Evolutionary conservation across 2,797 vertebrate species (phyloP).

Genomic region (Fundulus diaphanus): DNA sequence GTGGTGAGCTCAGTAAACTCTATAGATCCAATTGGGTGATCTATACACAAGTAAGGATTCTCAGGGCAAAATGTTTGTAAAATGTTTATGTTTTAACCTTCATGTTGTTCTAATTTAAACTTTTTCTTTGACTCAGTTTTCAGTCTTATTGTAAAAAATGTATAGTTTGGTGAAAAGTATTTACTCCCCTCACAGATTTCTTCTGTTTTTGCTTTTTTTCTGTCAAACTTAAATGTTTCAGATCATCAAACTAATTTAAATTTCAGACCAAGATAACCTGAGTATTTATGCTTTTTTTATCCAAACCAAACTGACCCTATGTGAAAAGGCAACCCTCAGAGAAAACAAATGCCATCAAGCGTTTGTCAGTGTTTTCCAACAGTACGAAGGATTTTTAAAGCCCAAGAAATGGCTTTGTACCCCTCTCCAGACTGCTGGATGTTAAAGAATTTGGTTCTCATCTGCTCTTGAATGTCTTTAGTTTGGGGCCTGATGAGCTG

Average conservation of each 20-base stretch:
- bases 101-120: background rate
- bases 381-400: background rate
- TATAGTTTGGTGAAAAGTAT: background rate
- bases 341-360: background rate
- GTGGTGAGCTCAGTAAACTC: slow-evolving; percentile 4
- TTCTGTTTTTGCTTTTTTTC: background rate
- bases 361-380: background rate
- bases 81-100: background rate
- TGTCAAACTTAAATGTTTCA: background rate
- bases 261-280: background rate
- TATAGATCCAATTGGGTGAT: slow-evolving; percentile 50
- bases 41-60: slow-evolving; percentile 64
- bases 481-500: background rate
- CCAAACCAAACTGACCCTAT: background rate
- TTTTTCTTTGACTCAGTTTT: background rate
- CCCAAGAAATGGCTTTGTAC: background rate
- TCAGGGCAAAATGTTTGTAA: slow-evolving; percentile 47
- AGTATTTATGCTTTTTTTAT: background rate
- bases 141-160: background rate
- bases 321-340: background rate
- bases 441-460: no score
- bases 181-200: background rate
- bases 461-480: background rate
- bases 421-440: background rate
- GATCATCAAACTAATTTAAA: background rate